Conservation (phyloP, 2,888 invertebrate species). For the Cantharis lateralis region DNA sequence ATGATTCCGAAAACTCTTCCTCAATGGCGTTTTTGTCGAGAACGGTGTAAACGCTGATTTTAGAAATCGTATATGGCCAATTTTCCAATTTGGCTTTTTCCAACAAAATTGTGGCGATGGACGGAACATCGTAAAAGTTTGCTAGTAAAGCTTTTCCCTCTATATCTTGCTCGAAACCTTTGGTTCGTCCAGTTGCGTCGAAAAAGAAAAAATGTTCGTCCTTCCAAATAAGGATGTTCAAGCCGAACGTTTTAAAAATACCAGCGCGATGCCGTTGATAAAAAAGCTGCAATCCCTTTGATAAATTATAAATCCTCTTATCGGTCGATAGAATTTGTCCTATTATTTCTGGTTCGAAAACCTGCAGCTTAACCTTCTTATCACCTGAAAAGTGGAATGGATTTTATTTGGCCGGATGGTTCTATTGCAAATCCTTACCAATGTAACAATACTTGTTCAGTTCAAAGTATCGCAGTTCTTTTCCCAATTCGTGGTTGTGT, state of each 20-base stretch:
- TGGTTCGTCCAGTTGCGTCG: conserved; percentile 64
- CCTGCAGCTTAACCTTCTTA: conserved; percentile 53
- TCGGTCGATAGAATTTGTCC: conserved; percentile 50
- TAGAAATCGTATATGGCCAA: conserved; percentile 58
- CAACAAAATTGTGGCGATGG: conserved; percentile 59
- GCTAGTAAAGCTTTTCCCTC: conserved; percentile 63
- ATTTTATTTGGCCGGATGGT: conserved; percentile 31
- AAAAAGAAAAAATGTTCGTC: conserved; percentile 66
- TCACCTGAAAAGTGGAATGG: conserved; percentile 37
- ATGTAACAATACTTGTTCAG: conserved; percentile 56
- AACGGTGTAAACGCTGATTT: conserved; percentile 58
- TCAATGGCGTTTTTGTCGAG: conserved; percentile 48
- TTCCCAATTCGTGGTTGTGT: conserved; percentile 44
- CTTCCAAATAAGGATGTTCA: conserved; percentile 63
- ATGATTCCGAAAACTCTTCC: conserved; percentile 59
- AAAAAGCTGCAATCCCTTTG: conserved; percentile 62
- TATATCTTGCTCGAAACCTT: conserved; percentile 59
- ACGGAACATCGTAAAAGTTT: conserved; percentile 60
- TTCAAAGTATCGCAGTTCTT: conserved; percentile 55
- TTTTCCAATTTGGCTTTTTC: conserved; percentile 58
- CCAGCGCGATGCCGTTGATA: conserved; percentile 61
- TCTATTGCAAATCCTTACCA: conserved; percentile 53
- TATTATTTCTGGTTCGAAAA: conserved; percentile 51
- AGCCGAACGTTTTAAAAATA: conserved; percentile 53
- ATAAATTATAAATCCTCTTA: conserved; percentile 53